Conservation (phyloP, 2,888 invertebrate genomes). For the Microchrysa polita region DNA sequence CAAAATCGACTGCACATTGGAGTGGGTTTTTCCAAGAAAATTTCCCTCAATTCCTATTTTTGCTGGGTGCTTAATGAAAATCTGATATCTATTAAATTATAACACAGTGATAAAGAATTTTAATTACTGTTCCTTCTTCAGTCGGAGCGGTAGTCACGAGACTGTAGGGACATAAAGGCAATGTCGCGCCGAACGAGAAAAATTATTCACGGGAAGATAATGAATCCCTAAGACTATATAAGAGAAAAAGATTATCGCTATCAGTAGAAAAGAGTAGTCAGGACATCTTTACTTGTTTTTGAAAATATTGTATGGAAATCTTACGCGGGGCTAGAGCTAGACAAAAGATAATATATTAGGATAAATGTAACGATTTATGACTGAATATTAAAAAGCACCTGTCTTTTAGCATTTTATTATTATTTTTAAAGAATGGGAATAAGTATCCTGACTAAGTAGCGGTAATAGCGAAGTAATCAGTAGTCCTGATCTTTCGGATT, state of each 20-base stretch:
- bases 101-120: conserved; percentile 51
- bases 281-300: no score
- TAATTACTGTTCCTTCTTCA: conserved; percentile 50
- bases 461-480: no score
- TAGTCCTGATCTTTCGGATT: no score
- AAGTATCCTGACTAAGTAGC: no score
- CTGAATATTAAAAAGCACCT: no score
- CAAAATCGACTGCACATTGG: conserved; percentile 35
- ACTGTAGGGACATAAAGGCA: conserved; percentile 7
- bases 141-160: conserved; percentile 33
- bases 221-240: not conserved
- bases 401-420: no score
- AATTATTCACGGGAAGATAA: conserved; percentile 17
- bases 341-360: no score
- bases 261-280: not conserved
- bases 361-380: no score
- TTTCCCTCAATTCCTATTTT: conserved; percentile 4
- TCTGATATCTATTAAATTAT: conserved; percentile 52
- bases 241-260: conserved; percentile 8
- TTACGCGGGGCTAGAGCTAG: no score
- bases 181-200: conserved; percentile 16
- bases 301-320: no score
- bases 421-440: no score
- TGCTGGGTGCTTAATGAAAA: conserved; percentile 48
- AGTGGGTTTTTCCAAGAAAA: not conserved